Evolutionary conservation across 1,140 invertebrate species (phyloP).

Genomic region (Trichoplusia ni): DNA sequence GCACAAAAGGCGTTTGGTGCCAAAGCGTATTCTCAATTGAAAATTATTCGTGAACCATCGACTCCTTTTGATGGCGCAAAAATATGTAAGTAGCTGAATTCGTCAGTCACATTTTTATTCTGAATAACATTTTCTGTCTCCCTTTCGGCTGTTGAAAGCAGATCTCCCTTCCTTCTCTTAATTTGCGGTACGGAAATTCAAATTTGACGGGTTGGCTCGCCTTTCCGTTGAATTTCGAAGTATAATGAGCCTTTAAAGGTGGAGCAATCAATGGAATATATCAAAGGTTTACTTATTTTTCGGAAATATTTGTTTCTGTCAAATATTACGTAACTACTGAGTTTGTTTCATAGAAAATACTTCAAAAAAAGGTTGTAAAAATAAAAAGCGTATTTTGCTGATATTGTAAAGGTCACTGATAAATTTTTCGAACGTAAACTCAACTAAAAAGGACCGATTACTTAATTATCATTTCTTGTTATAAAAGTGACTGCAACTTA

Average conservation of each 20-base stretch:
- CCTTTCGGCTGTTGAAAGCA: conserved; percentile 11
- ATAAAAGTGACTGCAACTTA: too few species aligned
- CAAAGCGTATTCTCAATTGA: conserved; percentile 78
- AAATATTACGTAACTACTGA: conserved; percentile 20
- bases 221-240: conserved; percentile 76
- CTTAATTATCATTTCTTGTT: too few species aligned
- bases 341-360: too few species aligned
- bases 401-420: too few species aligned
- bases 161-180: conserved; percentile 44
- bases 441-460: too few species aligned
- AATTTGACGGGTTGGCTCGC: conserved; percentile 74
- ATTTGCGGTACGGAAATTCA: conserved; percentile 75
- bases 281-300: conserved; percentile 48
- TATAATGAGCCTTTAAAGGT: conserved; percentile 76
- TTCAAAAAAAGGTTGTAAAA: too few species aligned
- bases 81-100: conserved; percentile 79
- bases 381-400: too few species aligned
- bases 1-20: conserved; percentile 72
- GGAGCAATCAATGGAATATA: conserved; percentile 70
- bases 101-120: conserved; percentile 69
- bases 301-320: conserved; percentile 35
- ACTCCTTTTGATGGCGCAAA: conserved; percentile 75
- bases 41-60: conserved; percentile 72
- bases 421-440: background rate
- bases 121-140: conserved; percentile 54